phyloP scores from a whole-genome alignment of 2,113 vertebrate species.

The Tonatia bakeri region DNA sequence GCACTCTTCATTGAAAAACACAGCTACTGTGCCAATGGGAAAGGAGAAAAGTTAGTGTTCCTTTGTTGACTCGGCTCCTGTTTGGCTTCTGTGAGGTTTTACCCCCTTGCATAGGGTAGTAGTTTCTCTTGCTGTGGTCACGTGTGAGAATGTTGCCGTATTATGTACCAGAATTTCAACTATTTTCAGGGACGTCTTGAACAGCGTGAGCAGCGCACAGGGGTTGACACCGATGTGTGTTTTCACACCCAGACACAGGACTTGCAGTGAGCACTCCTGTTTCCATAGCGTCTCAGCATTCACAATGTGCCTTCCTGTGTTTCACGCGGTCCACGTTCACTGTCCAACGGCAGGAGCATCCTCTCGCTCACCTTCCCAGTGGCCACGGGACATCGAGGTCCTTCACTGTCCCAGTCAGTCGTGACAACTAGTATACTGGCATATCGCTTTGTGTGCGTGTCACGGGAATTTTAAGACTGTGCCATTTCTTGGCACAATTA shows the following conservation, averaged over 20 bases:
- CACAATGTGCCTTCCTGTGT: background rate
- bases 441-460: background rate
- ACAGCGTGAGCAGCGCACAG: background rate
- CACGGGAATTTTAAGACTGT: background rate
- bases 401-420: background rate
- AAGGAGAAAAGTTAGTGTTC: background rate
- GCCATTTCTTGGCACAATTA: background rate
- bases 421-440: background rate
- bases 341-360: rapidly evolving
- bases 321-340: background rate
- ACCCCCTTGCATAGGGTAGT: background rate
- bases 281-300: background rate
- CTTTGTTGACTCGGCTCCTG: background rate
- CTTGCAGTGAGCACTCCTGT: background rate
- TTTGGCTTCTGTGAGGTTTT: background rate
- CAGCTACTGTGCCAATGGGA: background rate
- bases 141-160: too few species aligned
- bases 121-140: background rate
- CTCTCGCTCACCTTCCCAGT: background rate
- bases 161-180: background rate
- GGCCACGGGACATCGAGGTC: rapidly evolving
- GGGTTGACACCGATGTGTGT: background rate
- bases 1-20: background rate
- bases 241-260: background rate
- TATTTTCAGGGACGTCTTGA: background rate